Evolutionary conservation across 2,888 invertebrate genomes (phyloP).

Genomic region (Nebria brevicollis): DNA sequence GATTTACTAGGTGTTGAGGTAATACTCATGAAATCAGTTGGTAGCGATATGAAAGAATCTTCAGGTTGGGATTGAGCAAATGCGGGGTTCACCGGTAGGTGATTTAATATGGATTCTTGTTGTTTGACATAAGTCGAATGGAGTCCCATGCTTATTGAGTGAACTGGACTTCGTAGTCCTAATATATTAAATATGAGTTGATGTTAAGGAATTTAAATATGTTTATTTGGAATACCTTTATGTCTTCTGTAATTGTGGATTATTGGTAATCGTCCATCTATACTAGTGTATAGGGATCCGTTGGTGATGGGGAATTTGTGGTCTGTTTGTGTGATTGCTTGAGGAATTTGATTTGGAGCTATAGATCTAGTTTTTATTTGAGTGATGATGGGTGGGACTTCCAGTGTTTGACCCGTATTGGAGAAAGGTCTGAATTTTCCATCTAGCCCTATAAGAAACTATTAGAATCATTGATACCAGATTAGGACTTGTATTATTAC

Average conservation of each 20-base stretch:
- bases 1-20: conserved; percentile 50
- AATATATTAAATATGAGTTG: conserved; percentile 22
- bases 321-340: conserved; percentile 57
- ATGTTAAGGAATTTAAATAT: neutral
- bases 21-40: conserved; percentile 38
- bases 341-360: conserved; percentile 15
- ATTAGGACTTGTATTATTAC: conserved; percentile 51
- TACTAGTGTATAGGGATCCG: conserved; percentile 67
- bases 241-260: conserved; percentile 64
- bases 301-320: conserved; percentile 70
- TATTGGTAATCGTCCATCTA: conserved; percentile 66
- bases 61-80: conserved; percentile 37
- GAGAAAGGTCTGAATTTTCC: conserved; percentile 70
- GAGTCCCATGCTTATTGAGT: conserved; percentile 56
- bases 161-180: conserved; percentile 50
- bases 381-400: conserved; percentile 48
- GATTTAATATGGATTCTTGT: conserved; percentile 49
- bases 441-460: conserved; percentile 62
- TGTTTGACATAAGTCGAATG: conserved; percentile 57
- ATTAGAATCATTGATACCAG: neutral
- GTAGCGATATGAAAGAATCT: conserved; percentile 38
- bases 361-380: conserved; percentile 27
- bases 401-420: conserved; percentile 61
- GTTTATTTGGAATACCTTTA: conserved; percentile 53
- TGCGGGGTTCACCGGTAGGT: neutral